These are phyloP conservation scores for Eupleurogrammus muticus DNA, from an alignment of 2,797 vertebrate genomes.

Conservation along the genomic window DNA sequence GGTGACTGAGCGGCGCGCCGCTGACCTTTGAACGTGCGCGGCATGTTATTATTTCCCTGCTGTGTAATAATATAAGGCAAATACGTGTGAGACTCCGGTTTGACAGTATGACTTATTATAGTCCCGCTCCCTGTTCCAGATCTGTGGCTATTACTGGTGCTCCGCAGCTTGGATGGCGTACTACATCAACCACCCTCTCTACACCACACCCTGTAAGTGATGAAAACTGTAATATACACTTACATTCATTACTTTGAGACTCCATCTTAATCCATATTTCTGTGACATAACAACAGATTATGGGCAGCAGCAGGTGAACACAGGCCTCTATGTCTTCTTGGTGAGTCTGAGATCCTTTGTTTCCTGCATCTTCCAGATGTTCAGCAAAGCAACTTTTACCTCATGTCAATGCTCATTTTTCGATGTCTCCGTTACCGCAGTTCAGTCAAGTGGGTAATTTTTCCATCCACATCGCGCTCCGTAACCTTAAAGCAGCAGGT, in stretches of 20 bases:
- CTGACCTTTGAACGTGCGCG: slow-evolving; percentile 15
- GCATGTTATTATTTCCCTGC: not conserved
- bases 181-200: slow-evolving; percentile 97
- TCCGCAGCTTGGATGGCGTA: slow-evolving; percentile 97
- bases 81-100: slow-evolving; percentile 1
- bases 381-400: not conserved
- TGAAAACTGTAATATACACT: slow-evolving; percentile 17
- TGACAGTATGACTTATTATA: slow-evolving; percentile 54
- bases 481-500: slow-evolving; percentile 91
- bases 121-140: slow-evolving; percentile 82
- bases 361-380: not conserved
- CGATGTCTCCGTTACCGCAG: slow-evolving; percentile 71
- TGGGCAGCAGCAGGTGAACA: slow-evolving; percentile 90
- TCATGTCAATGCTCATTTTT: not conserved
- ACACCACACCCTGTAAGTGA: slow-evolving; percentile 92
- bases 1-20: slow-evolving; percentile 67
- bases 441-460: slow-evolving; percentile 94
- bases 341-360: slow-evolving; percentile 73
- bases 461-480: slow-evolving; percentile 92
- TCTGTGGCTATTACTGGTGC: slow-evolving; percentile 96
- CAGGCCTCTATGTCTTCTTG: slow-evolving; percentile 90
- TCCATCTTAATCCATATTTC: slow-evolving; percentile 28
- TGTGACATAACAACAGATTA: slow-evolving; percentile 81
- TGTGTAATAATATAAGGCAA: not conserved
- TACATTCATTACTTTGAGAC: slow-evolving; percentile 25